These are phyloP conservation scores for Ceratina calcarata DNA, from an alignment of 1,140 invertebrate genomes.

Conservation along the genomic window DNA sequence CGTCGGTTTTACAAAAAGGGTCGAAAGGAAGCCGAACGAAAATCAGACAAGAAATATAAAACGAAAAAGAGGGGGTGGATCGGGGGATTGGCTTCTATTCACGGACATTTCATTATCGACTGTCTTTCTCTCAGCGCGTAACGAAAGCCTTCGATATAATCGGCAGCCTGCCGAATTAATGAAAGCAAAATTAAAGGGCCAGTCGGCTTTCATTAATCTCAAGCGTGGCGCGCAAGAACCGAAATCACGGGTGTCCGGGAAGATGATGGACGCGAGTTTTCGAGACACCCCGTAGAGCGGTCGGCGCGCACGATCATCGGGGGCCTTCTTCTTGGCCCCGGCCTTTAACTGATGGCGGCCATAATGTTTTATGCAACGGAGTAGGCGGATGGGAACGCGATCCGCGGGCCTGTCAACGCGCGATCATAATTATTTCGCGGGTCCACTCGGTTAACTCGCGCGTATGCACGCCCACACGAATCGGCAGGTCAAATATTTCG, in stretches of 20 bases:
- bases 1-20: neutral
- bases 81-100: slow-evolving; percentile 40
- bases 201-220: slow-evolving; percentile 65
- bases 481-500: too few relatives aligned
- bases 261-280: slow-evolving; percentile 65
- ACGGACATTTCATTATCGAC: slow-evolving; percentile 48
- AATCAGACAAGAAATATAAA: neutral
- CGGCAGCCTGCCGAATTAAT: slow-evolving; percentile 63
- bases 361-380: slow-evolving; percentile 72
- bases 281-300: slow-evolving; percentile 70
- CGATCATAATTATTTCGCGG: slow-evolving; percentile 69
- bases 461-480: too few relatives aligned
- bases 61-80: neutral
- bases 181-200: slow-evolving; percentile 63
- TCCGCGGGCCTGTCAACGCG: slow-evolving; percentile 69
- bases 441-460: slow-evolving; percentile 24
- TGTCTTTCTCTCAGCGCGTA: slow-evolving; percentile 19
- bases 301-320: slow-evolving; percentile 61
- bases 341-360: slow-evolving; percentile 70
- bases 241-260: slow-evolving; percentile 61
- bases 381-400: slow-evolving; percentile 62
- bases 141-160: slow-evolving; percentile 56
- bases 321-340: slow-evolving; percentile 23
- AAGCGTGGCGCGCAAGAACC: slow-evolving; percentile 54
- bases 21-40: too few relatives aligned